Percentiles rank a stretch among this genome's conserved stretches.
Conservation (phyloP, 2,113 vertebrate species). For the Syrmaticus mikado region DNA sequence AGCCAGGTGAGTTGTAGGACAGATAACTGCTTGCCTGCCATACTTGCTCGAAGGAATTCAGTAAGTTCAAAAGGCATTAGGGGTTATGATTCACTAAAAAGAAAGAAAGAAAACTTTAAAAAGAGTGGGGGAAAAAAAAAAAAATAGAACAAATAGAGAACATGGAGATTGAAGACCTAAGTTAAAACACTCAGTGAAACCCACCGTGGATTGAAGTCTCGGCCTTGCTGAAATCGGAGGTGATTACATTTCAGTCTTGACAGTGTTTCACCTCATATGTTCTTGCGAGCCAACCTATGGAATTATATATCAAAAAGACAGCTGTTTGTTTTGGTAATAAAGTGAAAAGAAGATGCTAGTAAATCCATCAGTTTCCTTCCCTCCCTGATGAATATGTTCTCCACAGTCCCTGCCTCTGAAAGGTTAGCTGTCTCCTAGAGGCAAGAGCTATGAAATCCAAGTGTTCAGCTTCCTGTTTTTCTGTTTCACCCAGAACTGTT, state of each 20-base stretch:
- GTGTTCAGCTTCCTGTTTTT: background rate
- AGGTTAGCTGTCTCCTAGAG: conserved; percentile 2
- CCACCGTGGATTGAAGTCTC: background rate
- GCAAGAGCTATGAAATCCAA: background rate
- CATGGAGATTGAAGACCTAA: background rate
- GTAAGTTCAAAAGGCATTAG: background rate
- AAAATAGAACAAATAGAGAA: background rate
- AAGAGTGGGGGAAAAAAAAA: background rate
- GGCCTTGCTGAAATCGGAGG: conserved; percentile 15
- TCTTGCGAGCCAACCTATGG: background rate
- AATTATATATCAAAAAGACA: conserved; percentile 49
- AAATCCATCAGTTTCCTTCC: conserved; percentile 37
- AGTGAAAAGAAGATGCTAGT: conserved; percentile 30
- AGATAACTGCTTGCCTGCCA: background rate
- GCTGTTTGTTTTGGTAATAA: conserved; percentile 61
- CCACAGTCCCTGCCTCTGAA: background rate
- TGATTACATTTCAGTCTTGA: conserved; percentile 18
- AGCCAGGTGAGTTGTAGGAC: background rate
- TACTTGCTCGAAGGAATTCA: background rate
- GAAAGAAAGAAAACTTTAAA: background rate
- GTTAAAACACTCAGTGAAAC: background rate
- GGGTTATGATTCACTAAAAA: background rate
- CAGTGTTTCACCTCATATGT: background rate
- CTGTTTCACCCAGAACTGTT: background rate
- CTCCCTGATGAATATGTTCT: conserved; percentile 34